phyloP scores from a whole-genome alignment of 2,888 invertebrate genomes.

The Mythimna ferrago region DNA sequence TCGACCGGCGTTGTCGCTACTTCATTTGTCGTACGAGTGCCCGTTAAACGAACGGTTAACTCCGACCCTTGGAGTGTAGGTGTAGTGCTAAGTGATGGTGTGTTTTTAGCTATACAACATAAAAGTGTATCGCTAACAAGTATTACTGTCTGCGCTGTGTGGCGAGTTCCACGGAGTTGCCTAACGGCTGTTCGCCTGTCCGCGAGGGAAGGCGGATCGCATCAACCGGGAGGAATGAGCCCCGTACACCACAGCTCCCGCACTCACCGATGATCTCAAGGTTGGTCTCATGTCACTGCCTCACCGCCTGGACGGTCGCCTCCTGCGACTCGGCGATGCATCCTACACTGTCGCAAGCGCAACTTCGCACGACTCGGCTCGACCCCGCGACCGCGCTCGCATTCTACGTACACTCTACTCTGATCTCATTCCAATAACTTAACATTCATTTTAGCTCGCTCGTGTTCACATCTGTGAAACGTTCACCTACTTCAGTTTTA shows the following conservation, averaged over 20 bases:
- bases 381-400: slow-evolving; percentile 81
- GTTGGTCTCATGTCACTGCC: slow-evolving; percentile 78
- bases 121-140: slow-evolving; percentile 89
- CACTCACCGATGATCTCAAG: slow-evolving; percentile 91
- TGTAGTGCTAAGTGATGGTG: slow-evolving; percentile 89
- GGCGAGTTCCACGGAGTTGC: slow-evolving; percentile 84
- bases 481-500: slow-evolving; percentile 67
- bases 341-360: slow-evolving; percentile 80
- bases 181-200: slow-evolving; percentile 88
- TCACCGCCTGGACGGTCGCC: slow-evolving; percentile 46
- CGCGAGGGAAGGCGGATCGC: slow-evolving; percentile 88
- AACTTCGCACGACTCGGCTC: slow-evolving; percentile 78
- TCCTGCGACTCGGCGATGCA: slow-evolving; percentile 46
- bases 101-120: slow-evolving; percentile 88
- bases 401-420: slow-evolving; percentile 81
- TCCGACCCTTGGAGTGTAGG: slow-evolving; percentile 84
- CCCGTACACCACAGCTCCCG: slow-evolving; percentile 87
- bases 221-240: slow-evolving; percentile 90
- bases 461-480: slow-evolving; percentile 62
- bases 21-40: slow-evolving; percentile 83
- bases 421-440: slow-evolving; percentile 81
- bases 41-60: slow-evolving; percentile 85
- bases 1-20: slow-evolving; percentile 84
- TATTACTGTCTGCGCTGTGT: slow-evolving; percentile 82
- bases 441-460: slow-evolving; percentile 66